Evolutionary conservation across 1,140 invertebrate genomes (phyloP).

Genomic region (Drosophila ironensis): DNA sequence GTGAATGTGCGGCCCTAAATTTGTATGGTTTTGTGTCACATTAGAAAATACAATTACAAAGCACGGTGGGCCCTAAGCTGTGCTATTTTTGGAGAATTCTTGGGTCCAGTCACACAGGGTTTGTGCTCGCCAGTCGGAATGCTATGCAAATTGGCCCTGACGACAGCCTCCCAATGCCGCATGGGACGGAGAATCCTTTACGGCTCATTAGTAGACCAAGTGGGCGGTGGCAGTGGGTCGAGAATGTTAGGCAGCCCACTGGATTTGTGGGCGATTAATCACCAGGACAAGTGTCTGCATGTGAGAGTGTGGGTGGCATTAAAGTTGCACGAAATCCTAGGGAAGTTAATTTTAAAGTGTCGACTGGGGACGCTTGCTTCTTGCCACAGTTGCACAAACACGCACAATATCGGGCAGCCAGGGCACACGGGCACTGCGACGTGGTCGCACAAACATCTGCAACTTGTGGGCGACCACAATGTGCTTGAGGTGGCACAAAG

Average conservation of each 20-base stretch:
- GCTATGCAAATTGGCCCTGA: constrained; percentile 42
- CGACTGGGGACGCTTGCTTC: constrained; percentile 12
- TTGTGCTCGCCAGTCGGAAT: constrained; percentile 22
- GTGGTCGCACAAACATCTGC: constrained; percentile 3
- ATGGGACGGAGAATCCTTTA: constrained; percentile 19
- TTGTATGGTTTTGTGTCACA: too few relatives aligned
- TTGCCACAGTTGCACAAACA: not conserved
- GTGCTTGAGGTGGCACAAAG: constrained; percentile 43
- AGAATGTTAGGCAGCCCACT: constrained; percentile 17
- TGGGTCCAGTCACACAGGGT: not conserved
- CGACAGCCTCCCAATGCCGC: constrained; percentile 1
- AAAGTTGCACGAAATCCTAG: constrained; percentile 28
- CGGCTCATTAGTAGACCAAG: constrained; percentile 42
- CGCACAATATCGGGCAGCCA: too few relatives aligned
- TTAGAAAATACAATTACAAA: too few relatives aligned
- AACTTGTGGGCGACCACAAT: constrained; percentile 59
- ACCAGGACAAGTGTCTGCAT: constrained; percentile 1
- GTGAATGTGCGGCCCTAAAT: too few relatives aligned
- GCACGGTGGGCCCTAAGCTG: too few relatives aligned
- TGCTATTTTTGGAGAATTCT: too few relatives aligned
- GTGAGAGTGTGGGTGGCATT: constrained; percentile 10
- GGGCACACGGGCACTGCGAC: too few relatives aligned
- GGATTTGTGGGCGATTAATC: constrained; percentile 21
- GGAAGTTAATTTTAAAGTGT: constrained; percentile 63
- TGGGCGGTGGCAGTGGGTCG: constrained; percentile 6